These are phyloP conservation scores for Gadus chalcogrammus DNA, from an alignment of 2,113 vertebrate species.

Conservation along the genomic window DNA sequence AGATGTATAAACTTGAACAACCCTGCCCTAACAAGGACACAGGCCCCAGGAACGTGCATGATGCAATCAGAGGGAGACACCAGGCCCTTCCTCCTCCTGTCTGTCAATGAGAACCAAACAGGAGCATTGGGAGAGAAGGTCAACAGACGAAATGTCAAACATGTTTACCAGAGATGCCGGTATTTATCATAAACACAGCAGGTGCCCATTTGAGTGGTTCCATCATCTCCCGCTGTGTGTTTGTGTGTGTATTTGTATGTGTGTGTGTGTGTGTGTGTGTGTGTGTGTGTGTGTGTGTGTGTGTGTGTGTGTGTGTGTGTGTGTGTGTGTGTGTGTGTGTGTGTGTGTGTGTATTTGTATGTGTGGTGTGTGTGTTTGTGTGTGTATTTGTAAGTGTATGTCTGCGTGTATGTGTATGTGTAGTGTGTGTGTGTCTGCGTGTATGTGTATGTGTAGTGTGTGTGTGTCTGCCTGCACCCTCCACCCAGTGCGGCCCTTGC, in stretches of 20 bases:
- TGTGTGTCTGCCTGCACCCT: constrained; percentile 6
- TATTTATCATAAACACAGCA: constrained; percentile 61
- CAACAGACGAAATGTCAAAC: constrained; percentile 64
- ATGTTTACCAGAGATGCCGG: constrained; percentile 60
- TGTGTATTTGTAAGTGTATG: too few relatives aligned
- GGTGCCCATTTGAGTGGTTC: constrained; percentile 39
- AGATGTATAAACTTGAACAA: too few relatives aligned
- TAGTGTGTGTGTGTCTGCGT: constrained; percentile 4
- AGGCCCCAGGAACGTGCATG: constrained; percentile 41
- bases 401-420: constrained; percentile 1
- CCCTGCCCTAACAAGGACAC: neutral
- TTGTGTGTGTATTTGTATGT: too few relatives aligned
- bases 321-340: constrained; percentile 9
- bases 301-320: too few relatives aligned
- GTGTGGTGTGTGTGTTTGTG: too few relatives aligned
- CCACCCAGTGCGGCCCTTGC: too few relatives aligned
- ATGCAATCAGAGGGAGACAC: constrained; percentile 48
- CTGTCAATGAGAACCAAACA: constrained; percentile 47
- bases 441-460: too few relatives aligned
- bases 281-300: constrained; percentile 1
- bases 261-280: too few relatives aligned
- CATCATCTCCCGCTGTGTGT: too few relatives aligned
- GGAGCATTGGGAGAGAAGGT: constrained; percentile 61
- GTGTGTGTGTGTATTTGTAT: constrained; percentile 4
- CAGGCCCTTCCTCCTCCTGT: constrained; percentile 43